Conservation (phyloP, 92 coral and sea anemone species). For the Virgularia gustaviana region DNA sequence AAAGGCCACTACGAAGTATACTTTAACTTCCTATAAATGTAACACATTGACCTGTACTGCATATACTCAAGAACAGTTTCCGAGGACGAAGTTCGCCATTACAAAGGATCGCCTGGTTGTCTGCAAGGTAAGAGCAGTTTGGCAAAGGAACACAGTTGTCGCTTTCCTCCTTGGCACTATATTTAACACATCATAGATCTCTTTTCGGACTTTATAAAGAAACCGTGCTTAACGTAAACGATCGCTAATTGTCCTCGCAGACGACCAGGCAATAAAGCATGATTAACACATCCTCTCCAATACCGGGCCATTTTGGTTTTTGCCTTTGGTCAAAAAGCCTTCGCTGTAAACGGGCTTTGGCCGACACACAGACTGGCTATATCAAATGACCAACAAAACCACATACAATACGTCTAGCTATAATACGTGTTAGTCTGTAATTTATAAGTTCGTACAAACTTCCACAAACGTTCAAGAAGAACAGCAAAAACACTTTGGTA, state of each 20-base stretch:
- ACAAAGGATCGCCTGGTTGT: not conserved
- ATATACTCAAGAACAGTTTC: no score
- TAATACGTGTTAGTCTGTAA: no score
- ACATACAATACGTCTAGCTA: not conserved
- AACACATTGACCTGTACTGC: no score
- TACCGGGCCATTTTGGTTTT: not conserved
- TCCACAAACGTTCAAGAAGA: no score
- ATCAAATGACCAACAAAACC: not conserved
- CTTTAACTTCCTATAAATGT: no score
- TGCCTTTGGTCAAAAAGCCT: not conserved
- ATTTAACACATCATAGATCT: conserved; percentile 12
- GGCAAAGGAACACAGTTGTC: not conserved
- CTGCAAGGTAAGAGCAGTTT: not conserved
- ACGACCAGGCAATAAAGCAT: conserved; percentile 14
- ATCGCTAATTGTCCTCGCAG: conserved; percentile 21
- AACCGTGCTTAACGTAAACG: conserved; percentile 10
- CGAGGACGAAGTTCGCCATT: no score
- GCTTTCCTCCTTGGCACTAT: not conserved
- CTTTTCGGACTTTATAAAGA: not conserved
- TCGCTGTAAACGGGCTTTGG: not conserved
- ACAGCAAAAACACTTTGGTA: not conserved
- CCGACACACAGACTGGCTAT: not conserved
- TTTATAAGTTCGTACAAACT: no score
- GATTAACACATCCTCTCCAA: conserved; percentile 19
- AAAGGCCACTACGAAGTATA: no score